Conservation (phyloP, 2,113 vertebrate species). For the Probosciger aterrimus region DNA sequence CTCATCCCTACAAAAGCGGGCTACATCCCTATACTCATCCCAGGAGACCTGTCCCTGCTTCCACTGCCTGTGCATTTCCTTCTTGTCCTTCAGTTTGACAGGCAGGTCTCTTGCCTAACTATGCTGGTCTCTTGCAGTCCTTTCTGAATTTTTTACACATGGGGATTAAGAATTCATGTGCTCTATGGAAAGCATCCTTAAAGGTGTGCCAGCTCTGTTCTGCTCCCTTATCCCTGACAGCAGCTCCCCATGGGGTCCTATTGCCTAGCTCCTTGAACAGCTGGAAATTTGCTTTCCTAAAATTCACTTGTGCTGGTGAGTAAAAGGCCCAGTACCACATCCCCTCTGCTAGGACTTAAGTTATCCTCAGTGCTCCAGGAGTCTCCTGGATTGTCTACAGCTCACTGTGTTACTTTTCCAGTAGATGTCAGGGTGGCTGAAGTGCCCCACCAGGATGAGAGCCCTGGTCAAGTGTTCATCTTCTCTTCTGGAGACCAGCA, state of each 20-base stretch:
- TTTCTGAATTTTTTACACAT: background rate
- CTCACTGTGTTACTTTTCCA: background rate
- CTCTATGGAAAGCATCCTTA: background rate
- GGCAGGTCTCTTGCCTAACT: background rate
- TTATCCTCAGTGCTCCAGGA: background rate
- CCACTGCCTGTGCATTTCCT: background rate
- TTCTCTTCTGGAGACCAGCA: background rate
- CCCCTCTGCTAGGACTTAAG: background rate
- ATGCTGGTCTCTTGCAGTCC: background rate
- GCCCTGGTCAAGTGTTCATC: background rate
- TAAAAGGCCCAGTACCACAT: fast-evolving
- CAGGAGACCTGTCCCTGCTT: background rate
- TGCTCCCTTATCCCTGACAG: background rate
- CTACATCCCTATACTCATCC: background rate
- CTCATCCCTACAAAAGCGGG: background rate
- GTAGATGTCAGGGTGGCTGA: background rate
- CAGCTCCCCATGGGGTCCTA: background rate
- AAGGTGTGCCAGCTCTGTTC: background rate
- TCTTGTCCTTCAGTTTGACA: background rate
- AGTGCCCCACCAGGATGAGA: background rate
- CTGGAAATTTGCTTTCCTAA: background rate
- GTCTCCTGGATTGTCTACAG: background rate
- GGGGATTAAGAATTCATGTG: background rate
- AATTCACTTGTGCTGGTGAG: background rate
- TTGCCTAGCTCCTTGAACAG: background rate